Conservation (phyloP, 2,888 invertebrate genomes). For the Macrosoma leucophasiata region DNA sequence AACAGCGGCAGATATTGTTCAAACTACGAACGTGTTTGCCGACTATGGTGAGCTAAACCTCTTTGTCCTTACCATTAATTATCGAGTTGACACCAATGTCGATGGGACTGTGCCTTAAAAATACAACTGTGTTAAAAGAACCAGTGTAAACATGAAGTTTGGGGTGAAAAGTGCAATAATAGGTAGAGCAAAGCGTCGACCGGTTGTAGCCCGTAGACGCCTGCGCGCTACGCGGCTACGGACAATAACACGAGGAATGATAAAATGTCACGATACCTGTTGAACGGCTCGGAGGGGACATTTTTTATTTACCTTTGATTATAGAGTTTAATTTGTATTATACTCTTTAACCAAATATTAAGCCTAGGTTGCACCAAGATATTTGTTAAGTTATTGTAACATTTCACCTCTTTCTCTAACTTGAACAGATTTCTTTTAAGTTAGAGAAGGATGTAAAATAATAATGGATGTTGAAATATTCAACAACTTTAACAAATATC, state of each 20-base stretch:
- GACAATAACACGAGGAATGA: conserved; percentile 34
- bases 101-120: background rate
- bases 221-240: conserved; percentile 62
- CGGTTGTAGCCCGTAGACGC: conserved; percentile 59
- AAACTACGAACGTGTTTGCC: conserved; percentile 82
- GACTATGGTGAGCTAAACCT: conserved; percentile 76
- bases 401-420: no score
- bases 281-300: conserved; percentile 21
- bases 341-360: no score
- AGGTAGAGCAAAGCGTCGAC: conserved; percentile 24
- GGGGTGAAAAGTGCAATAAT: conserved; percentile 17
- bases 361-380: no score
- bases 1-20: conserved; percentile 81
- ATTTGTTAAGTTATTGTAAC: no score
- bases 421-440: no score
- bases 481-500: no score
- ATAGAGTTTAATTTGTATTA: no score
- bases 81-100: no score
- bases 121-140: background rate
- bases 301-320: no score
- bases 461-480: no score
- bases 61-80: conserved; percentile 15
- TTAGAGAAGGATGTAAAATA: no score
- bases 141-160: no score
- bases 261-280: conserved; percentile 34